Evolutionary conservation across 30 jellyfish, hydroid and myxozoan genomes (phyloP).

Genomic region (Aurelia sp.): DNA sequence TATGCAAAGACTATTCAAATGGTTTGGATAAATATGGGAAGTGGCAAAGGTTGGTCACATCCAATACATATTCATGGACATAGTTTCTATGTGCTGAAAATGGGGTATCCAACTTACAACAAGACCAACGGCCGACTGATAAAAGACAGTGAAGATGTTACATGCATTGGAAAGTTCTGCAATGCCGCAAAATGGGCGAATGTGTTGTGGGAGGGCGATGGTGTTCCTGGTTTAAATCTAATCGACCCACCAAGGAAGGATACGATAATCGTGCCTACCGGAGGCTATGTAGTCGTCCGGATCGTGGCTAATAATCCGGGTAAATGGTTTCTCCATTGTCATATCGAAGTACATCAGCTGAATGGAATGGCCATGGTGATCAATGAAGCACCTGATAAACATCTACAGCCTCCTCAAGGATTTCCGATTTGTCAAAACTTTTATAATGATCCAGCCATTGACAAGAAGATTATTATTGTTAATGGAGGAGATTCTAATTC

Average conservation of each 20-base stretch:
- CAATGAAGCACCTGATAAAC: slow-evolving; percentile 78
- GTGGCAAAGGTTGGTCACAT: slow-evolving; percentile 97
- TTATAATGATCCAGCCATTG: slow-evolving; percentile 81
- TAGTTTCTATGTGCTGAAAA: slow-evolving; percentile 81
- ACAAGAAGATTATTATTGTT: slow-evolving; percentile 47
- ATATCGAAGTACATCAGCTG: slow-evolving; percentile 85
- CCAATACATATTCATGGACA: slow-evolving; percentile 94
- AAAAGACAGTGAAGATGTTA: slow-evolving; percentile 73
- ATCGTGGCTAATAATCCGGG: slow-evolving; percentile 96
- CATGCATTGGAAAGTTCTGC: slow-evolving; percentile 87
- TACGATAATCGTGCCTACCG: slow-evolving; percentile 87
- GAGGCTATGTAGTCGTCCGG: slow-evolving; percentile 95
- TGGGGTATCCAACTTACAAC: slow-evolving; percentile 84
- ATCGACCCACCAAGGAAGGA: slow-evolving; percentile 87
- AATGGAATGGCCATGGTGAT: slow-evolving; percentile 98
- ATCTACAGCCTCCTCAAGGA: slow-evolving; percentile 88
- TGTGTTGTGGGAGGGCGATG: slow-evolving; percentile 64
- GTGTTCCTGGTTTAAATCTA: slow-evolving; percentile 87
- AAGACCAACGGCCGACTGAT: slow-evolving; percentile 72
- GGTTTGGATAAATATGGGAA: slow-evolving; percentile 87
- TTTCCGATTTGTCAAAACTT: slow-evolving; percentile 87
- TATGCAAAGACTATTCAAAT: slow-evolving; percentile 82
- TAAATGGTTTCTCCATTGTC: slow-evolving; percentile 97
- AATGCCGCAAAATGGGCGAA: slow-evolving; percentile 83
- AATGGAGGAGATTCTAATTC: too few species aligned